Conservation (phyloP, 2,888 invertebrate genomes). For the Polydrusus cervinus region DNA sequence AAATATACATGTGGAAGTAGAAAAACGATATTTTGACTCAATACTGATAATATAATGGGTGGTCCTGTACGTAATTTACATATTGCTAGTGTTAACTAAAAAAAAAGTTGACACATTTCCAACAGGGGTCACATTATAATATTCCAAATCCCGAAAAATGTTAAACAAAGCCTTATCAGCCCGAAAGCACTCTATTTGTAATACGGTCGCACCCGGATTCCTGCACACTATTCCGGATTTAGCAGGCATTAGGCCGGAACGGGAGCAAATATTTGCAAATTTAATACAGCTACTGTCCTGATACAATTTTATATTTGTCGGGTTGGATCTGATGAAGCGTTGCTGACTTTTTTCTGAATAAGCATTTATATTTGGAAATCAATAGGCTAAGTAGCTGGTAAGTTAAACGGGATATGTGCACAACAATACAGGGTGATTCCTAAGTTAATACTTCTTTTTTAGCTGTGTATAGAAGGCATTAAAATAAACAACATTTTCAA, state of each 20-base stretch:
- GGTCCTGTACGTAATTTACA: too few species aligned
- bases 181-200: conserved; percentile 36
- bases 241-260: conserved; percentile 30
- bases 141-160: conserved; percentile 26
- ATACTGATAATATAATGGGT: too few species aligned
- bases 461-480: too few species aligned
- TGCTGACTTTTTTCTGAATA: not conserved
- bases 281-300: conserved; percentile 20
- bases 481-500: too few species aligned
- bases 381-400: too few species aligned
- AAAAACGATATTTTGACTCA: too few species aligned
- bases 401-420: too few species aligned
- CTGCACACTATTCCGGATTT: conserved; percentile 37
- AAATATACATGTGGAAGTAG: too few species aligned
- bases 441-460: too few species aligned
- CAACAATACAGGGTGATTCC: too few species aligned
- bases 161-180: conserved; percentile 37
- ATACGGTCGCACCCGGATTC: conserved; percentile 27
- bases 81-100: not conserved
- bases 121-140: conserved; percentile 28
- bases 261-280: conserved; percentile 35
- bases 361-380: too few species aligned
- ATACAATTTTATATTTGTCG: conserved; percentile 29
- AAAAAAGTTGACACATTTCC: conserved; percentile 16
- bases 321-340: not conserved